These are phyloP conservation scores for Ernsta delagoae DNA, from an alignment of 2,888 invertebrate genomes.

Conservation along the genomic window DNA sequence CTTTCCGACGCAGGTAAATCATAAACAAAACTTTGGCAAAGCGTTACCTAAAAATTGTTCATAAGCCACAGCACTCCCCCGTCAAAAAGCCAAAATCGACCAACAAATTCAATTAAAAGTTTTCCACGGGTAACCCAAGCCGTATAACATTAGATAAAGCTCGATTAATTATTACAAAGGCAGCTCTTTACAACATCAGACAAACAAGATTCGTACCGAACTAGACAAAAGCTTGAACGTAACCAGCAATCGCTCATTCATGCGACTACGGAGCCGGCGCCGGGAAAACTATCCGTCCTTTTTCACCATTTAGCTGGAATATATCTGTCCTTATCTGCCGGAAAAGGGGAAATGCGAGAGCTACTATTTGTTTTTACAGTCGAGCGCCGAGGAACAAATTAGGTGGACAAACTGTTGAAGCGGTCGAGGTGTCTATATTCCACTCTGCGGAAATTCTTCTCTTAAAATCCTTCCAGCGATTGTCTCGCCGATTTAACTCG, in stretches of 20 bases:
- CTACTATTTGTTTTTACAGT: constrained; percentile 83
- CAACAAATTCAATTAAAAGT: constrained; percentile 81
- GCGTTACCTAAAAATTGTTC: constrained; percentile 66
- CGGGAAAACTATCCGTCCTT: constrained; percentile 68
- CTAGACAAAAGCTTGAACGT: constrained; percentile 75
- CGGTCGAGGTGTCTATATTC: constrained; percentile 82
- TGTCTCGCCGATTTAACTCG: constrained; percentile 68
- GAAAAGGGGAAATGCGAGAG: constrained; percentile 71
- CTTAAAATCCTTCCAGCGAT: constrained; percentile 67
- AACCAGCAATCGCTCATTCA: constrained; percentile 77
- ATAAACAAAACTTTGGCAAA: constrained; percentile 53
- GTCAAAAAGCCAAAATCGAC: constrained; percentile 76
- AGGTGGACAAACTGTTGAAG: constrained; percentile 84
- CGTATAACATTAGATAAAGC: constrained; percentile 72
- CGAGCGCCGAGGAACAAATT: constrained; percentile 82
- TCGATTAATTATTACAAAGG: constrained; percentile 81
- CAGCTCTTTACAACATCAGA: constrained; percentile 68
- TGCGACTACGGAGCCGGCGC: constrained; percentile 60
- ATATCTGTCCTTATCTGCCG: constrained; percentile 71
- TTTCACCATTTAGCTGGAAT: constrained; percentile 61
- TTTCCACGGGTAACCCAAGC: constrained; percentile 70
- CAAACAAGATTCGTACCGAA: constrained; percentile 72
- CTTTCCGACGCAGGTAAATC: constrained; percentile 48
- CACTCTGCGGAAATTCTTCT: constrained; percentile 74
- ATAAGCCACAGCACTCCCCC: constrained; percentile 59